Evolutionary conservation across 2,113 vertebrate species (phyloP).

Genomic region (Phoenicopterus ruber): DNA sequence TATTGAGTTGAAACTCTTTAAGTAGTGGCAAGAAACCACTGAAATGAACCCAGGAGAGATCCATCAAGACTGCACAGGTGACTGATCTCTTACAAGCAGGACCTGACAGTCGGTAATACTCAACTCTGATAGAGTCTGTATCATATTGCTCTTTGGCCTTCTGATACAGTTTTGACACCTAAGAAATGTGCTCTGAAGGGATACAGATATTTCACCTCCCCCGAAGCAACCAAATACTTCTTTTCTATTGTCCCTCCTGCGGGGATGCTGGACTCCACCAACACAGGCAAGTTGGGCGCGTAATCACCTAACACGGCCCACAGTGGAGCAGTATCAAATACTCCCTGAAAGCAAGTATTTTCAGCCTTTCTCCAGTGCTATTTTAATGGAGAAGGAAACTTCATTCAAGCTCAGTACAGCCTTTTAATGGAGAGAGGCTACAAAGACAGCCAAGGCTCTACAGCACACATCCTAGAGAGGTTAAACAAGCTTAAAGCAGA

Average conservation of each 20-base stretch:
- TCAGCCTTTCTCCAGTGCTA: neutral
- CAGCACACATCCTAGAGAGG: neutral
- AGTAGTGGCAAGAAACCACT: neutral
- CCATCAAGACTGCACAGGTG: neutral
- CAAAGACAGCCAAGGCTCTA: neutral
- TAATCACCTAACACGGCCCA: neutral
- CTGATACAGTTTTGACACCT: neutral
- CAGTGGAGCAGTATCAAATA: neutral
- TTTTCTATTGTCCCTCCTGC: neutral
- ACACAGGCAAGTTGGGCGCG: accelerated
- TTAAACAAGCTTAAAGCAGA: neutral
- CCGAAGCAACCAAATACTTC: neutral
- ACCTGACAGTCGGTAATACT: neutral
- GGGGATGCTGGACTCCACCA: neutral
- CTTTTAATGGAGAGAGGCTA: neutral
- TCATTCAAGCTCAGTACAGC: neutral
- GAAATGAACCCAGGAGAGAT: neutral
- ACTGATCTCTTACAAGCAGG: neutral
- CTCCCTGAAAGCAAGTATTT: neutral
- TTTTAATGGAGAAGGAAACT: neutral
- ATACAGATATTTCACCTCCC: neutral
- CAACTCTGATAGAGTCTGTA: neutral
- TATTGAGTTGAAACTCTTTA: neutral
- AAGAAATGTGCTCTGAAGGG: neutral
- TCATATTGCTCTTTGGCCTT: neutral